Conservation (phyloP, 35 echinoderm and acorn worm genomes). For the Ophioderma brevispina region DNA sequence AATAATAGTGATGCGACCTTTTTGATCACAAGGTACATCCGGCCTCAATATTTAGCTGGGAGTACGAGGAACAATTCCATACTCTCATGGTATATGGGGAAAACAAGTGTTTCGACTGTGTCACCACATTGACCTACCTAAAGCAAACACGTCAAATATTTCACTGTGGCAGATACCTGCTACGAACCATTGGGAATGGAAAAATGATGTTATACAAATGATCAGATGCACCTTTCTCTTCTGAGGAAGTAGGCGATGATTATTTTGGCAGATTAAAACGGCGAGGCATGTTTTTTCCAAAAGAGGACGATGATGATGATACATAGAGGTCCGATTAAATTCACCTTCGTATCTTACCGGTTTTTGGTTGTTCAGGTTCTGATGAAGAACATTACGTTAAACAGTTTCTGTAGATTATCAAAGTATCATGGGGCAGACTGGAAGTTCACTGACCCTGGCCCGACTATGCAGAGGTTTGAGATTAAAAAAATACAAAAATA, state of each 20-base stretch:
- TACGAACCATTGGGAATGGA: neutral
- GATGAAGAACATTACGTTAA: neutral
- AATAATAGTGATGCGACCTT: too few relatives aligned
- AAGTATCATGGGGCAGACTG: neutral
- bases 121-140: too few relatives aligned
- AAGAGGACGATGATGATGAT: neutral
- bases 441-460: neutral
- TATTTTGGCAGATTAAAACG: neutral
- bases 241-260: neutral
- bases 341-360: neutral
- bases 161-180: neutral
- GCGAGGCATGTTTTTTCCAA: neutral
- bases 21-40: too few relatives aligned
- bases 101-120: too few relatives aligned
- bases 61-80: too few relatives aligned
- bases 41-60: too few relatives aligned
- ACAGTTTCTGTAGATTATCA: neutral
- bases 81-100: too few relatives aligned
- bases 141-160: too few relatives aligned
- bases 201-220: neutral
- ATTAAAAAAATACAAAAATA: too few relatives aligned
- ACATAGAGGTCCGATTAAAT: neutral
- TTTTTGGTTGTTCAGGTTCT: neutral
- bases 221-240: neutral
- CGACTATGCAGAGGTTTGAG: neutral